A percentile compares a stretch with the other conserved stretches of the same genome.
Evolutionary conservation across 2,113 vertebrate genomes (phyloP).

Genomic region (Ursus arctos): DNA sequence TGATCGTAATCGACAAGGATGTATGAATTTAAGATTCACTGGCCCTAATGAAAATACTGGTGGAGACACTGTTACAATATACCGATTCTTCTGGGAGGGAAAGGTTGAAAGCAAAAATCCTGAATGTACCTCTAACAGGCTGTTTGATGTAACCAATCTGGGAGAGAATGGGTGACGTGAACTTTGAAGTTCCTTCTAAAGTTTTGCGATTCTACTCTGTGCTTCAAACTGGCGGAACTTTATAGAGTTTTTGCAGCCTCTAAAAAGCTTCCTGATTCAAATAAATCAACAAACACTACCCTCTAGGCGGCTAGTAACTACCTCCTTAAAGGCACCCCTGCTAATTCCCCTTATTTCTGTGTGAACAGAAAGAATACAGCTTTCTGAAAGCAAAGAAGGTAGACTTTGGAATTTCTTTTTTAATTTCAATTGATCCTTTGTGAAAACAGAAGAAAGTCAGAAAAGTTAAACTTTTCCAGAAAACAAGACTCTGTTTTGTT

Average conservation of each 20-base stretch:
- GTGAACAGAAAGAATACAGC: neutral
- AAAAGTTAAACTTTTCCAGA: neutral
- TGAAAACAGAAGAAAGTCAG: constrained; percentile 13
- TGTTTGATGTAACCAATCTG: neutral
- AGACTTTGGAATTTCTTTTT: neutral
- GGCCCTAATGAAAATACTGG: neutral
- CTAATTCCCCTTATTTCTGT: neutral
- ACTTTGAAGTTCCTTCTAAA: neutral
- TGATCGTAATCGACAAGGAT: neutral
- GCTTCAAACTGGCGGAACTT: neutral
- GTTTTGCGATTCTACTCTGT: neutral
- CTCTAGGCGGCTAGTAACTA: neutral
- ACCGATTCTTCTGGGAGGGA: neutral
- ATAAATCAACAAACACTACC: neutral
- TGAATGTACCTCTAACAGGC: neutral
- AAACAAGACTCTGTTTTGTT: constrained; percentile 39
- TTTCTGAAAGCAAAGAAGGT: constrained; percentile 32
- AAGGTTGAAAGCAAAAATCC: neutral
- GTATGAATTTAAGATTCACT: neutral
- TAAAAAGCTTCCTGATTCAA: neutral
- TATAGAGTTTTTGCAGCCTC: neutral
- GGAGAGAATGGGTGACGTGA: neutral
- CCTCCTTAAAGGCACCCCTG: neutral
- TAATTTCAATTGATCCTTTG: neutral
- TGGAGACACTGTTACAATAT: neutral